Percentiles rank a stretch among this genome's conserved stretches.
Conservation (phyloP, 2,113 vertebrate species). For the Hymenochirus boettgeri region DNA sequence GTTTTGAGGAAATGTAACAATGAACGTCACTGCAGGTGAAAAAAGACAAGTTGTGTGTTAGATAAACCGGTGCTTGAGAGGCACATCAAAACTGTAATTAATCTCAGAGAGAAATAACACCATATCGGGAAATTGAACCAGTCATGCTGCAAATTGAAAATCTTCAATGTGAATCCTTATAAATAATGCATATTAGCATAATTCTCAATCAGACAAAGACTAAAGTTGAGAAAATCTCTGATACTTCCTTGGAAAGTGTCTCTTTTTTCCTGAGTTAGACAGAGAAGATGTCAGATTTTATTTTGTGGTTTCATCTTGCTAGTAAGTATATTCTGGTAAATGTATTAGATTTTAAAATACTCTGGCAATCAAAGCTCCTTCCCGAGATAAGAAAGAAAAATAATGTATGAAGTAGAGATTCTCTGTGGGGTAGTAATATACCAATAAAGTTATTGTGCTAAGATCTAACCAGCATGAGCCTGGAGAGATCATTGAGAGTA, state of each 20-base stretch:
- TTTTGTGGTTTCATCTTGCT: not conserved
- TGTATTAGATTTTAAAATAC: not conserved
- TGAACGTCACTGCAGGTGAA: conserved; percentile 47
- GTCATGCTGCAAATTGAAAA: conserved; percentile 68
- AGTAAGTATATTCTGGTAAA: too few species aligned
- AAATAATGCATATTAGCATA: conserved; percentile 58
- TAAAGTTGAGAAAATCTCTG: not conserved
- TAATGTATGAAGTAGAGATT: too few species aligned
- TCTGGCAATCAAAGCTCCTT: too few species aligned
- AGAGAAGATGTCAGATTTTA: not conserved
- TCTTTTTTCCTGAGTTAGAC: not conserved
- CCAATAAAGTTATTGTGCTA: too few species aligned
- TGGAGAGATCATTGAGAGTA: too few species aligned
- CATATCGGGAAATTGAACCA: conserved; percentile 63
- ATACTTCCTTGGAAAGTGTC: not conserved
- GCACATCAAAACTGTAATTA: conserved; percentile 63
- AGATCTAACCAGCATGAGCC: too few species aligned
- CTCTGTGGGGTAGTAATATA: too few species aligned
- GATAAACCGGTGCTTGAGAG: conserved; percentile 50
- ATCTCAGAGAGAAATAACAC: conserved; percentile 52
- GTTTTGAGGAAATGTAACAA: conserved; percentile 43
- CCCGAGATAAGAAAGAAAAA: too few species aligned
- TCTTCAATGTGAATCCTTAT: conserved; percentile 58
- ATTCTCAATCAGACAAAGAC: conserved; percentile 35
- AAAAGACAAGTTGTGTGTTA: conserved; percentile 54